Evolutionary conservation across 2,113 vertebrate species (phyloP), one percentile per base, ranked within the genome.

Genomic region (Bagarius yarrelli): DNA sequence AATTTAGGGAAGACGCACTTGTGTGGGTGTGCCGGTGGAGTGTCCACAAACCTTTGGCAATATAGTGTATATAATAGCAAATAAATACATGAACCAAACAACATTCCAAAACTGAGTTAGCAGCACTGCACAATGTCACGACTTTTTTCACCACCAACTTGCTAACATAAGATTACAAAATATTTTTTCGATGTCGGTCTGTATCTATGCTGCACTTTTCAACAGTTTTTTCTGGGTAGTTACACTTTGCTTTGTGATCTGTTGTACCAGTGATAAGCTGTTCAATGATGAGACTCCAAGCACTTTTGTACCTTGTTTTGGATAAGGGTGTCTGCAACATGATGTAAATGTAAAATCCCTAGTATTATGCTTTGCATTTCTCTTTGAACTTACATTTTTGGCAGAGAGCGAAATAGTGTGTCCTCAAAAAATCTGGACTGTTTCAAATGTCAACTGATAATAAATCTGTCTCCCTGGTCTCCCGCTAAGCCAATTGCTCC

Each of bases 391-490:
- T 67, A 79, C 84, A 85, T 81, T 81, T 85, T 40, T 79, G 76
- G 80, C 81, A 81, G 81, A 63, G 77, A 84, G 79, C 44, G 5
- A 77, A 72, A 71, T 36, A 32, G 63, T 72, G 40, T 75, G 56
- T 73, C 55, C 47, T 59, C 60, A 61, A 55, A 61, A 66, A 82
- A 69, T 81, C 78, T 81, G 80, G 64, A 59, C 79, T 78, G 83
- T 85, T 70, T 85, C 79, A 82, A 56, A 71, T 86, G 81, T 88
- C 87, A 87, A 87, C 87, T 85, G 86, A 67, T 81, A 84, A 86
- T 86, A 85, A 89, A 87, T 80, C 81, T 72, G 52, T 69, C 66
- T 84, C 86, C 53, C 72, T 36, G 18, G 79, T 78, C 82, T 83
- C 81, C 83, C 55, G 72, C 83, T 72, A 40, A 69, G 66, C 67